phyloP scores from a whole-genome alignment of 2,797 vertebrate species.

The Odontamblyopus lacepedii region DNA sequence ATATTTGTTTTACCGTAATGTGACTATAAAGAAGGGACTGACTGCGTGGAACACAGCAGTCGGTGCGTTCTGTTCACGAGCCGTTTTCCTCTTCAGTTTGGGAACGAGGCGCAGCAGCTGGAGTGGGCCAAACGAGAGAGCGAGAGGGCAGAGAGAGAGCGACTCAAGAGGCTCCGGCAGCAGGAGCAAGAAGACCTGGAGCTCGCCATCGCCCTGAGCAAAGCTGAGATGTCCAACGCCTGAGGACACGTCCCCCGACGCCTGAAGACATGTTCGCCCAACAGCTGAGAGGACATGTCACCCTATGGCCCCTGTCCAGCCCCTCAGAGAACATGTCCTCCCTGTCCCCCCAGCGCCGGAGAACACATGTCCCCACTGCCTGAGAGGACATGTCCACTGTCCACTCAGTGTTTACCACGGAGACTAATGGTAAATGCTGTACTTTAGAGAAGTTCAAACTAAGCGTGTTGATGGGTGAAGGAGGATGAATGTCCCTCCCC shows the following conservation, averaged over 20 bases:
- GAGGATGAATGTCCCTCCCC: neutral
- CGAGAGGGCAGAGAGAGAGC: constrained; percentile 91
- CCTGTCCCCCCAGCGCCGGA: no score
- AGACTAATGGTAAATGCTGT: neutral
- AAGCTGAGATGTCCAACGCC: constrained; percentile 94
- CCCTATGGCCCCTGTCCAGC: no score
- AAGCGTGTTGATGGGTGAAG: neutral
- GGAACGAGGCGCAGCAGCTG: constrained; percentile 97
- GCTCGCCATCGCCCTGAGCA: constrained; percentile 97
- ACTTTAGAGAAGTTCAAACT: neutral
- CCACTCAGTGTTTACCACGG: neutral
- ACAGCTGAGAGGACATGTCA: no score
- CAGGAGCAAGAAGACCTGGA: constrained; percentile 98
- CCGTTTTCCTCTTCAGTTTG: constrained; percentile 78
- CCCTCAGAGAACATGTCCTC: no score
- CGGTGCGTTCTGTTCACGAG: no score
- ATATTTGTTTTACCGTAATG: no score
- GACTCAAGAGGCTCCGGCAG: constrained; percentile 89
- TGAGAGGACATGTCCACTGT: constrained; percentile 46
- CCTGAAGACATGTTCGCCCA: no score
- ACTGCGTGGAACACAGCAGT: no score
- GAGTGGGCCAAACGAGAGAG: constrained; percentile 98
- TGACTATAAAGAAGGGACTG: no score
- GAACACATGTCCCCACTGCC: no score
- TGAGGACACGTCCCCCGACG: constrained; percentile 60